Evolutionary conservation across 1,140 invertebrate genomes (phyloP).

Genomic region (Drosophila bocki): DNA sequence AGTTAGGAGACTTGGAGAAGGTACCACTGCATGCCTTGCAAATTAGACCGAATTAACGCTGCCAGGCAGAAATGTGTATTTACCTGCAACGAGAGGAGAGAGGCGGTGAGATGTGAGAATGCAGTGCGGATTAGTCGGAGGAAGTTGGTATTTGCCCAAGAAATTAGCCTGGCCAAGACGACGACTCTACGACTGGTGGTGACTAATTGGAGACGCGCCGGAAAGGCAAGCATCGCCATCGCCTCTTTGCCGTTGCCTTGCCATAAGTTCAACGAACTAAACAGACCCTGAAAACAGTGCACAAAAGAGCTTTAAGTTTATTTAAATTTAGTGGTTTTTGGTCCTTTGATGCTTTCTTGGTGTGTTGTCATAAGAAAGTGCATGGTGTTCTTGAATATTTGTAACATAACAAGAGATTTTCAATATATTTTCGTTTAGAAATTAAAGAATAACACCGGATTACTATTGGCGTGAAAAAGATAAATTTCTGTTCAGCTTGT

Average conservation of each 20-base stretch:
- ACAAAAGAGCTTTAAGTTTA: background rate
- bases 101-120: conserved; percentile 27
- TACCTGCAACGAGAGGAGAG: conserved; percentile 59
- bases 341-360: background rate
- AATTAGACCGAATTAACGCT: conserved; percentile 79
- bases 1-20: conserved; percentile 13
- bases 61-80: conserved; percentile 64
- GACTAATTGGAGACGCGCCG: conserved; percentile 61
- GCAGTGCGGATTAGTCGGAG: conserved; percentile 73
- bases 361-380: background rate
- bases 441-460: background rate
- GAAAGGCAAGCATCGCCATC: conserved; percentile 35
- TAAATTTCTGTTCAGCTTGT: no score
- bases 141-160: conserved; percentile 73
- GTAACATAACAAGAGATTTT: background rate
- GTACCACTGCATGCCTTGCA: conserved; percentile 57
- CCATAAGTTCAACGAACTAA: conserved; percentile 54
- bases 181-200: conserved; percentile 38
- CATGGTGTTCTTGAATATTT: background rate
- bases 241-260: conserved; percentile 29
- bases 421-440: background rate
- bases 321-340: background rate
- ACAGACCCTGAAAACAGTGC: background rate
- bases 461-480: no score
- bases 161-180: conserved; percentile 58